These are phyloP conservation scores for Pseudochromis fuscus DNA, from an alignment of 2,797 vertebrate genomes.

Conservation along the genomic window DNA sequence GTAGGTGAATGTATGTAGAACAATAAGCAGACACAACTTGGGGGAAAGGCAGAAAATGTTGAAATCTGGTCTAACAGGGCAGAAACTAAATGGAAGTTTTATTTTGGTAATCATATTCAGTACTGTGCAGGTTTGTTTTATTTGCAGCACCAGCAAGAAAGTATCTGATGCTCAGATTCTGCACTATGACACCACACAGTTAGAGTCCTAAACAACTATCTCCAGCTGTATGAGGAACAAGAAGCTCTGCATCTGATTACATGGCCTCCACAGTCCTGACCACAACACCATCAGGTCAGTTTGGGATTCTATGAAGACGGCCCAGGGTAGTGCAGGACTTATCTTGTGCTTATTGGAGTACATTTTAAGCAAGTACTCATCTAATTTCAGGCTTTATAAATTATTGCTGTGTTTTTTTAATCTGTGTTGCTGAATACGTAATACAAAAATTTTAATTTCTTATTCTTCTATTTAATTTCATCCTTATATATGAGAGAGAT, in stretches of 20 bases:
- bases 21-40: neutral
- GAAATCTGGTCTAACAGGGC: neutral
- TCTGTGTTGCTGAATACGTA: neutral
- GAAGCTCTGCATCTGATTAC: too few species aligned
- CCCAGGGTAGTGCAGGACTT: neutral
- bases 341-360: too few species aligned
- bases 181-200: neutral
- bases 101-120: neutral
- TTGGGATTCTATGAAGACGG: neutral
- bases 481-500: too few species aligned
- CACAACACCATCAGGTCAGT: neutral
- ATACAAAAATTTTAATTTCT: too few species aligned
- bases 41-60: neutral
- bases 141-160: neutral
- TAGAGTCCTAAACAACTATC: too few species aligned
- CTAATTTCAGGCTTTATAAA: too few species aligned
- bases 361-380: too few species aligned
- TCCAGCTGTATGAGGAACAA: too few species aligned
- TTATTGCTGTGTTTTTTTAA: too few species aligned
- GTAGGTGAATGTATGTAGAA: neutral
- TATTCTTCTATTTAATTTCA: too few species aligned
- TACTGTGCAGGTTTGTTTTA: neutral
- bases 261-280: neutral
- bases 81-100: too few species aligned
- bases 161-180: neutral